Evolutionary conservation across 2,888 invertebrate genomes (phyloP).

Genomic region (Drosophila planitibia): DNA sequence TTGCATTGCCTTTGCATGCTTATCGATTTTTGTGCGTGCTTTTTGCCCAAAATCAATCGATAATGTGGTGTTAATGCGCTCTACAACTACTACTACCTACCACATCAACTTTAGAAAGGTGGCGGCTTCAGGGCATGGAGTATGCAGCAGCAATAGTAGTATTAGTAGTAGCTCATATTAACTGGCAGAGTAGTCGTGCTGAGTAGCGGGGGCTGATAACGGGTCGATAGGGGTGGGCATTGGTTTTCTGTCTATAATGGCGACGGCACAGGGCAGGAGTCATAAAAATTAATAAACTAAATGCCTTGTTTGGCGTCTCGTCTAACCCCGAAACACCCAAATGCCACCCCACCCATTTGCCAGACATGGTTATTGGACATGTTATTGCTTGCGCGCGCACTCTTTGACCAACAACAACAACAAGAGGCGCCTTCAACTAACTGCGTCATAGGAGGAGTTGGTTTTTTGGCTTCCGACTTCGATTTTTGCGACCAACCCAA

Average conservation of each 20-base stretch:
- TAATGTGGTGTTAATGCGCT: slow-evolving; percentile 82
- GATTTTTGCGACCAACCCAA: slow-evolving; percentile 51
- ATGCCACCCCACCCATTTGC: slow-evolving; percentile 23
- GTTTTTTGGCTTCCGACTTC: slow-evolving; percentile 44
- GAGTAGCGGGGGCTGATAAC: slow-evolving; percentile 6
- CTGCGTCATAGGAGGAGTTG: slow-evolving; percentile 72
- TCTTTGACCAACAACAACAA: slow-evolving; percentile 65
- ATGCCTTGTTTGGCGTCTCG: slow-evolving; percentile 74
- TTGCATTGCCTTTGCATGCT: slow-evolving; percentile 54
- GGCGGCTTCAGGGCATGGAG: slow-evolving; percentile 34
- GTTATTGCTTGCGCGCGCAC: slow-evolving; percentile 78
- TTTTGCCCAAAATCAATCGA: slow-evolving; percentile 82
- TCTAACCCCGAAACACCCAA: slow-evolving; percentile 14
- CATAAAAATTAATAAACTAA: slow-evolving; percentile 75
- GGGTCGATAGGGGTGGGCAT: slow-evolving; percentile 18
- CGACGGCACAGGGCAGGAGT: slow-evolving; percentile 21
- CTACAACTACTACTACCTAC: slow-evolving; percentile 35
- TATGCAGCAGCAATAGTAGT: slow-evolving; percentile 13
- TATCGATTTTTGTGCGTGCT: slow-evolving; percentile 73
- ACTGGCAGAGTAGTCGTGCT: slow-evolving; percentile 7
- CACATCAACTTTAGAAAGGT: slow-evolving; percentile 35
- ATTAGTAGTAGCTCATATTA: slow-evolving; percentile 24
- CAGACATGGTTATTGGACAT: slow-evolving; percentile 73
- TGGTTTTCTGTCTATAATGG: slow-evolving; percentile 28
- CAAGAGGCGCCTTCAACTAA: slow-evolving; percentile 46